Evolutionary conservation across 92 coral and sea anemone genomes (phyloP), one percentile per base, ranked within the genome.

Genomic region (Bergia puertoricense): DNA sequence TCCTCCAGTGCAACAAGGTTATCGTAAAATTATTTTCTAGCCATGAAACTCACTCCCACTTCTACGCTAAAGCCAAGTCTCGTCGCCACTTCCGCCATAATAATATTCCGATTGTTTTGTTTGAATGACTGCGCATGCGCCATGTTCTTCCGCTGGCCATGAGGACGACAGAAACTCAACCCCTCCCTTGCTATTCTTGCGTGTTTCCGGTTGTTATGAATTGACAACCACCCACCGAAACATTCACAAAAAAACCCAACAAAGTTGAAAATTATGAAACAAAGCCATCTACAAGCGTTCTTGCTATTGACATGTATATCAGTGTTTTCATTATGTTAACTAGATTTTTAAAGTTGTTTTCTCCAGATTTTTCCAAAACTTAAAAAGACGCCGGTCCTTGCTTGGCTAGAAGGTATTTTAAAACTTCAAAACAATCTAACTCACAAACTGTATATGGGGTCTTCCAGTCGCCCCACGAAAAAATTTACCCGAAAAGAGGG

Each of bases 61-160:
- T 2, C 2, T 23, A 48, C 5, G 87, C 79, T 72, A 68, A 69
- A 84, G 68, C 87, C 7, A 71, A 43, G 76, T 84, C 48, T 82
- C 69, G 6, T 84, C 67, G 66, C 79, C 87, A 84, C 87, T 84
- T 84, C 87, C 87, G 87, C 87, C 87, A 84, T 72, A 84, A 84
- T 84, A 84, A 46, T 84, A 84, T 84, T 84, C 87, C 75, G 79
- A 84, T 71, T 84, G 87, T 84, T 84, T 84, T 46, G 10, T 3
- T 30, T 1, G 78, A 37, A 0, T 11, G 20, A 5, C 0, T 46
- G 30, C 87, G 78, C 87, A 84, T 84, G 87, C 66, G 79, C 62
- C 6, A 13, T n/a, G 4, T 10, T 46, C 3, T 69, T 56, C 87
- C 87, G 87, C 87, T 84, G 87, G 77, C 68, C 79, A 18, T 14